A percentile compares a stretch with the other conserved stretches of the same genome.
Evolutionary conservation across 2,113 vertebrate species (phyloP).

Genomic region (Furnarius figulus): DNA sequence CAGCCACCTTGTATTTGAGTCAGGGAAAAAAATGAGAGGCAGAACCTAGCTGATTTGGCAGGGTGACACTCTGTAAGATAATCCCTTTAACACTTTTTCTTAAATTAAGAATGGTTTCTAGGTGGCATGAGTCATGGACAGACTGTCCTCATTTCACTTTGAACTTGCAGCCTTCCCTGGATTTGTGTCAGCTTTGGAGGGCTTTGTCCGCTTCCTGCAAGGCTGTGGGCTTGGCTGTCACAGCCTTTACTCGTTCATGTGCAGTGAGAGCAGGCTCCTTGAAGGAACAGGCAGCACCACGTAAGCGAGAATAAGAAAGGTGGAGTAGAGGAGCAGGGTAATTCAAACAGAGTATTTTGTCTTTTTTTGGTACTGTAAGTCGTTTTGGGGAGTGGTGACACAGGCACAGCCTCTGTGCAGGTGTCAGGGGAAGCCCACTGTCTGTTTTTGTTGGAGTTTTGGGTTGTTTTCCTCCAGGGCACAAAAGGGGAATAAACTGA

Average conservation of each 20-base stretch:
- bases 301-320: fast-evolving
- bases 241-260: neutral
- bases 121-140: constrained; percentile 41
- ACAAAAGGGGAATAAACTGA: neutral
- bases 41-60: neutral
- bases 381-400: neutral
- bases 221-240: neutral
- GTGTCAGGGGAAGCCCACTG: neutral
- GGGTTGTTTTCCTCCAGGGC: neutral
- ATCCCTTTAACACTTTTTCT: constrained; percentile 16
- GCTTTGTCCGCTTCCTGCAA: neutral
- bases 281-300: neutral
- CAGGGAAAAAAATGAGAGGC: neutral
- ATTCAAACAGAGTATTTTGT: neutral
- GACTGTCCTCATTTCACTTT: constrained; percentile 57
- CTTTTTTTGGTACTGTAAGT: neutral
- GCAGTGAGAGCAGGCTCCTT: neutral
- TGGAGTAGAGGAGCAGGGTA: neutral
- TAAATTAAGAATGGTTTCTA: constrained; percentile 52
- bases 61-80: neutral
- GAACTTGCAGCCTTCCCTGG: constrained; percentile 65
- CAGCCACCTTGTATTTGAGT: neutral
- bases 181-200: constrained; percentile 46
- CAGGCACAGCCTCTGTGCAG: neutral
- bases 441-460: neutral